Base-by-base conservation (phyloP, 2,113 vertebrate species). In the Pitta sordida region DNA sequence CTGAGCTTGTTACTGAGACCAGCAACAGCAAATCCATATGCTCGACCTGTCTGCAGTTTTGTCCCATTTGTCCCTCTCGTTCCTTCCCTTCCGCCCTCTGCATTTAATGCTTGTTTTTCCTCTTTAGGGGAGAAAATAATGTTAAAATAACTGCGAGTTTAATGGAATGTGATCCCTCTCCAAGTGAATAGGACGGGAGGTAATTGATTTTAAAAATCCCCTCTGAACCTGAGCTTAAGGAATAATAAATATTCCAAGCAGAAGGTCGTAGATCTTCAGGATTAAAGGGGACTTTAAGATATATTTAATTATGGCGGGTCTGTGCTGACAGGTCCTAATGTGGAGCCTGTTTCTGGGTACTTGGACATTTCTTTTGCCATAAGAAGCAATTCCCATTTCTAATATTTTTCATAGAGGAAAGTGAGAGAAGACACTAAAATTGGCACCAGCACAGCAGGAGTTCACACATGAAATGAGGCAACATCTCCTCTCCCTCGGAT, bases 371-470 rank as follows among this genome's bases (percentile, higher is more conserved):
- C 71, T 91, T 55, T 62, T 37, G 65, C 67, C 13, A 0, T 27
- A 44, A 91, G 62, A 64, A 90, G 29, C 39, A 83, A 44, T 73
- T 84, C 41, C 23, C 55, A 46, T 62, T 84, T 86, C 53, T 55
- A 53, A 59, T 49, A 52, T 76, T 95, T 82, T 87, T 56, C 62
- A 64, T 3, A 17, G 27, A 82, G 83, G 79, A 52, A 51, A 95
- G 63, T n/a, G 70, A 88, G 65, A 85, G 65, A 76, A 88, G 85
- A 76, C 78, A 68, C 79, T 88, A 83, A 87, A 94, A 94, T 49
- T 79, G 85, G 70, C 67, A 83, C 5, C 58, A 73, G 62, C 71
- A 73, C 79, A 70, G 55, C 6, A 63, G 83, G 76, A 86, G 68
- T 46, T 96, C 53, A 30, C 63, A 24, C 46, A 13, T 21, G 36